Evolutionary conservation across 2,888 invertebrate genomes (phyloP).

Genomic region (Lepidocyrtoides sp.): DNA sequence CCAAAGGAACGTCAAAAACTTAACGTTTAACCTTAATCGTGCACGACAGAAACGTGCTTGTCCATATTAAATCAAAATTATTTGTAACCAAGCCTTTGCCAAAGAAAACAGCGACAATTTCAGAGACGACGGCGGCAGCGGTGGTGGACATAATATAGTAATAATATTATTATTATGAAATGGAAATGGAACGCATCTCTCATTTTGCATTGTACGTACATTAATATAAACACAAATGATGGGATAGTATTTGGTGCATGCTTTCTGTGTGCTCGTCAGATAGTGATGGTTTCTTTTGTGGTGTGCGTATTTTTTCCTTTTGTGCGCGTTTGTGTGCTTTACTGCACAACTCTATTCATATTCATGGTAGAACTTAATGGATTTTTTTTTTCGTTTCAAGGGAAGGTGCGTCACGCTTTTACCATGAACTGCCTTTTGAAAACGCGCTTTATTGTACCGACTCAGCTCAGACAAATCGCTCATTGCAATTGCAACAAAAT

Average conservation of each 20-base stretch:
- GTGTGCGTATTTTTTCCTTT: not conserved
- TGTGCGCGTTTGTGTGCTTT: not conserved
- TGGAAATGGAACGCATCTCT: constrained; percentile 34
- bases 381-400: constrained; percentile 72
- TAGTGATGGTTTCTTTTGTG: constrained; percentile 13
- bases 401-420: constrained; percentile 77
- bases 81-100: constrained; percentile 24
- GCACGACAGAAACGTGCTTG: constrained; percentile 71
- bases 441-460: constrained; percentile 47
- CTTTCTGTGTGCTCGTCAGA: constrained; percentile 32
- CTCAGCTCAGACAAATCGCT: constrained; percentile 16
- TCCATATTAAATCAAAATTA: constrained; percentile 68
- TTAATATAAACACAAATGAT: constrained; percentile 27
- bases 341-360: constrained; percentile 31
- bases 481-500: constrained; percentile 8
- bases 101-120: constrained; percentile 4
- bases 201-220: not conserved
- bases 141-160: not conserved
- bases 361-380: constrained; percentile 62
- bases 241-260: constrained; percentile 51
- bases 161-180: too few relatives aligned
- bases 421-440: constrained; percentile 73
- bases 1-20: constrained; percentile 59
- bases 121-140: not conserved
- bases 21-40: constrained; percentile 76